Conservation (phyloP, 2,888 invertebrate genomes). For the Drosophila imparisetae region DNA sequence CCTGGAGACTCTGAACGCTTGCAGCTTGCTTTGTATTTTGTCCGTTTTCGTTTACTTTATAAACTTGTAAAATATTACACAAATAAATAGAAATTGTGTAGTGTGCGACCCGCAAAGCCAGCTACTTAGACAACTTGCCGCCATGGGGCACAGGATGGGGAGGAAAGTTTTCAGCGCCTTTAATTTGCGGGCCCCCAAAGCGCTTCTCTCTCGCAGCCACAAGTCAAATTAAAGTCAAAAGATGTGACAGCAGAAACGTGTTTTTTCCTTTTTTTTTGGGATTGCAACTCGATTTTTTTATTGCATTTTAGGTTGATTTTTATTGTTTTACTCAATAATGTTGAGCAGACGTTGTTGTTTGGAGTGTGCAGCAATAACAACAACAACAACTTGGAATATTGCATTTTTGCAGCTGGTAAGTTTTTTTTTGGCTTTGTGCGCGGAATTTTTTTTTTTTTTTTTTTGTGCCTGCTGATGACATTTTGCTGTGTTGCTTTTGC, state of each 20-base stretch:
- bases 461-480: slow-evolving; percentile 63
- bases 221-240: slow-evolving; percentile 72
- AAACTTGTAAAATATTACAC: slow-evolving; percentile 78
- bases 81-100: slow-evolving; percentile 70
- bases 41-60: slow-evolving; percentile 65
- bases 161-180: slow-evolving; percentile 54
- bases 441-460: slow-evolving; percentile 4
- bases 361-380: slow-evolving; percentile 5
- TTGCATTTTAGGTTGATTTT: slow-evolving; percentile 34
- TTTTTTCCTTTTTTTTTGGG: slow-evolving; percentile 7
- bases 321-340: slow-evolving; percentile 48
- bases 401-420: slow-evolving; percentile 59
- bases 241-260: slow-evolving; percentile 61
- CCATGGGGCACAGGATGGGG: slow-evolving; percentile 7
- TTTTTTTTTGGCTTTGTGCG: slow-evolving; percentile 19
- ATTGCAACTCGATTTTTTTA: slow-evolving; percentile 28
- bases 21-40: slow-evolving; percentile 59
- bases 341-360: slow-evolving; percentile 30
- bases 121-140: slow-evolving; percentile 67
- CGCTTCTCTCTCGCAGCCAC: slow-evolving; percentile 10
- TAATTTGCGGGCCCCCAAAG: slow-evolving; percentile 50
- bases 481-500: slow-evolving; percentile 72
- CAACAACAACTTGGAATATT: slow-evolving; percentile 30
- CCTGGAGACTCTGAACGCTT: slow-evolving; percentile 56
- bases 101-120: slow-evolving; percentile 24